Base-by-base conservation (phyloP, 2,797 vertebrate genomes). In the Sarcophilus harrisii region DNA sequence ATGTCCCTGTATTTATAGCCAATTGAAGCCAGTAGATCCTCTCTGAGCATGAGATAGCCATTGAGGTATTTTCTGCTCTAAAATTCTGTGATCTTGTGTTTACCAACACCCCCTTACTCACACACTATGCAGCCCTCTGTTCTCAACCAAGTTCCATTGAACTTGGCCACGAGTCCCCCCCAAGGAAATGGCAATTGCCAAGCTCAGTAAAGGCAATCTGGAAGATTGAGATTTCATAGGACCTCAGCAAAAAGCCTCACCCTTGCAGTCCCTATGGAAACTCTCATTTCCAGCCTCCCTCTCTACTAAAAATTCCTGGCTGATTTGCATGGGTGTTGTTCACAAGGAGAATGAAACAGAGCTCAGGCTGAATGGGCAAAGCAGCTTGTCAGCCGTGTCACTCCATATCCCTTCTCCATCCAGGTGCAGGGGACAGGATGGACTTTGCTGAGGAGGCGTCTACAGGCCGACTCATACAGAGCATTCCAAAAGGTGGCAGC, bases 271-370 rank as follows among this genome's bases (percentile, higher is more conserved):
- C 27, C 59, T 24, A 9, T 14, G 57, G 93, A 45, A 27, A 52
- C 52, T 57, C 38, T 55, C 1, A 3, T 57, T 95, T 95, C 3
- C 27, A 29, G 24, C n/a, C 54, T 90, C 10, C 29, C 29, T 30
- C 18, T 52, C 16, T 1, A 55, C 38, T 54, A 94, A 21, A 73
- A 38, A 81, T 58, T 30, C 49, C 28, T 90, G 8, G 94, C 58
- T 93, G 32, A 89, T 16, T 3, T 8, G 3, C 52, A 38, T 13
- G 4, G 87, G 90, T 91, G 27, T 27, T 16, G 1, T 73, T 73
- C 66, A 18, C 32, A 73, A 73, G 29, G 60, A 91, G 52, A 95
- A 94, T 91, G 58, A 95, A 95, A 38, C n/a, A 57, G 38, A 95
- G 91, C 92, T 90, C 54, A 92, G 11, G 32, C 24, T 81, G 12